phyloP scores from a whole-genome alignment of 2,797 vertebrate genomes.

The Moxostoma hubbsi region DNA sequence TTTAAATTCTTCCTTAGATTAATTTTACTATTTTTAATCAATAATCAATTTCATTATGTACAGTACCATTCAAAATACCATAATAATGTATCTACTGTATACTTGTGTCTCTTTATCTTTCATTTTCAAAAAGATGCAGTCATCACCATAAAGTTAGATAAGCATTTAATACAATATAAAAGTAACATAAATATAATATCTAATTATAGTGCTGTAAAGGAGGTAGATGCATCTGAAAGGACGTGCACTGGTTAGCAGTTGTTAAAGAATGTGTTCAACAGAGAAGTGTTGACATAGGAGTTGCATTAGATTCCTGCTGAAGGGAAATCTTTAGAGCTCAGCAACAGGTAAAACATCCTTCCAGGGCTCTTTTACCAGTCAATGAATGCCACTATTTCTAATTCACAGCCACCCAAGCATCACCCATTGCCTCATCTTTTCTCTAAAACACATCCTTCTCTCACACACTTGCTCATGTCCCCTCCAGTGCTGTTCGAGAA shows the following conservation, averaged over 20 bases:
- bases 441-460: slow-evolving; percentile 51
- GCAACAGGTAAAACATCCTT: slow-evolving; percentile 53
- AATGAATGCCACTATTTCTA: slow-evolving; percentile 61
- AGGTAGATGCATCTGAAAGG: not conserved
- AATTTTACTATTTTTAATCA: not conserved
- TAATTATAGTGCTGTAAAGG: not conserved
- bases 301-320: slow-evolving; percentile 38
- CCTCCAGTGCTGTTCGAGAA: slow-evolving; percentile 60
- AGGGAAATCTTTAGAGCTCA: slow-evolving; percentile 55
- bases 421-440: slow-evolving; percentile 52
- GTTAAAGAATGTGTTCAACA: slow-evolving; percentile 15
- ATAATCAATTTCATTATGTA: not conserved
- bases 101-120: too few relatives aligned
- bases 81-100: not conserved
- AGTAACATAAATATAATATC: not conserved
- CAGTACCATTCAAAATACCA: not conserved
- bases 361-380: slow-evolving; percentile 52
- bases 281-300: slow-evolving; percentile 36
- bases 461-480: slow-evolving; percentile 42
- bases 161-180: too few relatives aligned
- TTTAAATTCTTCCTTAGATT: not conserved
- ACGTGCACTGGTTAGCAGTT: not conserved
- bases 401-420: slow-evolving; percentile 58
- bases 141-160: too few relatives aligned
- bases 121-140: too few relatives aligned